phyloP scores from a whole-genome alignment of 2,888 invertebrate species.

The Tuta absoluta region DNA sequence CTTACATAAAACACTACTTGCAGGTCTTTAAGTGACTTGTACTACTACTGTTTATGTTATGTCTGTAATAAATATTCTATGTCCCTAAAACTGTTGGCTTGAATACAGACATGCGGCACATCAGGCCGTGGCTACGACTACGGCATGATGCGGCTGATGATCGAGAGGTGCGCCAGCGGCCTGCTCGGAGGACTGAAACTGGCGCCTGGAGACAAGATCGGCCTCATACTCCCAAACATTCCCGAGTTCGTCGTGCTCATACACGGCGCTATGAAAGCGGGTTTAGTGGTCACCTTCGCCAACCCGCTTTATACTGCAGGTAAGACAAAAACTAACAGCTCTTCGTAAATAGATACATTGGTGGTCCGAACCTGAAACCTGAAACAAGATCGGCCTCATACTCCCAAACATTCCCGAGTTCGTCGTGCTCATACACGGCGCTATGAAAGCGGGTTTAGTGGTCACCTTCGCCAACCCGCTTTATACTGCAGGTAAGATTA shows the following conservation, averaged over 20 bases:
- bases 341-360: slow-evolving; percentile 42
- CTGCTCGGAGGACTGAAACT: slow-evolving; percentile 80
- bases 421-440: slow-evolving; percentile 83
- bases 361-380: slow-evolving; percentile 78
- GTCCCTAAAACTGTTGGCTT: neutral
- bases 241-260: slow-evolving; percentile 86
- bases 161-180: slow-evolving; percentile 81
- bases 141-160: slow-evolving; percentile 81
- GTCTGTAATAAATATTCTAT: too few relatives aligned
- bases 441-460: slow-evolving; percentile 84
- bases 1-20: too few relatives aligned
- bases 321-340: slow-evolving; percentile 51
- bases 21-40: too few relatives aligned
- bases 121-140: slow-evolving; percentile 85
- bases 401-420: slow-evolving; percentile 88
- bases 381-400: slow-evolving; percentile 84
- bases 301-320: slow-evolving; percentile 86
- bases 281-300: slow-evolving; percentile 84
- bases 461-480: slow-evolving; percentile 84
- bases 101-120: slow-evolving; percentile 83
- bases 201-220: slow-evolving; percentile 83
- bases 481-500: slow-evolving; percentile 83
- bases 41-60: too few relatives aligned
- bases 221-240: slow-evolving; percentile 85
- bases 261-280: slow-evolving; percentile 84